Base-by-base conservation (phyloP, 2,113 vertebrate genomes). In the Leuciscus idus region DNA sequence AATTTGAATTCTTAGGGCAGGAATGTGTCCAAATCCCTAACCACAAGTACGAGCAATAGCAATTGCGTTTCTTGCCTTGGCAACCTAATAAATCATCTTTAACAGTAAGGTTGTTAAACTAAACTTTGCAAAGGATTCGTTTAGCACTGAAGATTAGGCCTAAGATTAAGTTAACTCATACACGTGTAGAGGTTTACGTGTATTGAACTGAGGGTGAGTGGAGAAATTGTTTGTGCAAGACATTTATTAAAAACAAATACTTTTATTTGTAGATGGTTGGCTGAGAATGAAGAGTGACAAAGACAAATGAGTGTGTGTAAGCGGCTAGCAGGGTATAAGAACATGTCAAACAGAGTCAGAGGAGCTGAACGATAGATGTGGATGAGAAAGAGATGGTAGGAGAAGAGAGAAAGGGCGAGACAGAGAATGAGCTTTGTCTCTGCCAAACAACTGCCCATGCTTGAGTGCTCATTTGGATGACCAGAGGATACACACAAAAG, bases 381-480 rank as follows among this genome's bases (percentile, higher is more conserved):
- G 70, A 85, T 43, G 4, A 52, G 9, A 86, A 17, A 88, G 84
- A 85, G 1, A 64, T 68, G 79, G 59, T 21, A 33, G 70, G 21
- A 61, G 73, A 70, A 36, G 64, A 52, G 26, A 85, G 81, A 86
- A 89, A 84, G 81, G 85, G 64, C 85, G 84, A 91, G 85, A 79
- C 85, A 57, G 9, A 84, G 23, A 72, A 85, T 17, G 79, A 85
- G 87, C 85, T 82, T 86, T 81, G 76, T 66, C 77, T 84, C 72
- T 86, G 87, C 87, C 87, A 87, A 81, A 72, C 62, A 61, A 76
- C 85, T 74, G 80, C 39, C 81, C 87, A 84, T 88, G 89, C 88
- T 78, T 89, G 88, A 90, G 59, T 84, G 85, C 85, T 90, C 85
- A 74, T 87, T 81, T 61, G 83, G 85, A 88, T 91, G 72, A 90